phyloP scores from a whole-genome alignment of 2,113 vertebrate genomes.

The Rhinoptilus africanus region DNA sequence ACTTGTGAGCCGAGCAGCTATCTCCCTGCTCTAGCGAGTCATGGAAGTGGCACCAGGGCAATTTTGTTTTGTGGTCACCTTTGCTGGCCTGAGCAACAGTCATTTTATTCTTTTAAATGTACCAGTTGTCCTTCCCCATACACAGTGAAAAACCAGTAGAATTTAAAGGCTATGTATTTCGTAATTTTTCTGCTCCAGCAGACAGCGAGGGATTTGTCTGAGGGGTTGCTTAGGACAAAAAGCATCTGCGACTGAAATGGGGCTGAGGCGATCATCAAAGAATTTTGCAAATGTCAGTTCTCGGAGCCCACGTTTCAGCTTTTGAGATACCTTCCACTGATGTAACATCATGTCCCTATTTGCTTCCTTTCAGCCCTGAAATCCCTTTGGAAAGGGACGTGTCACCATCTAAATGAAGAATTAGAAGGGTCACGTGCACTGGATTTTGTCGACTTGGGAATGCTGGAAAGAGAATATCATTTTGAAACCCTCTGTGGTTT shows the following conservation, averaged over 20 bases:
- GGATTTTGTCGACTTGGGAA: neutral
- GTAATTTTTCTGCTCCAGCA: neutral
- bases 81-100: neutral
- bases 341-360: neutral
- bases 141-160: fast-evolving
- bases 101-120: neutral
- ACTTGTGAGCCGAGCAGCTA: neutral
- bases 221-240: neutral
- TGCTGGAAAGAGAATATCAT: neutral
- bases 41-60: slow-evolving; percentile 4
- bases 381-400: neutral
- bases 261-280: neutral
- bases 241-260: neutral
- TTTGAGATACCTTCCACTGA: neutral
- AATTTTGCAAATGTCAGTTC: neutral
- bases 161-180: neutral
- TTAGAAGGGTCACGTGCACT: neutral
- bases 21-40: neutral
- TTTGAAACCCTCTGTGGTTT: slow-evolving; percentile 42
- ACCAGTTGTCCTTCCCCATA: neutral
- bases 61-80: slow-evolving; percentile 32
- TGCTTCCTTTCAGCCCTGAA: neutral
- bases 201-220: neutral
- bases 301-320: neutral
- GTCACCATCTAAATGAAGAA: neutral